Base-by-base conservation (phyloP, 2,888 invertebrate genomes). In the Dryadula phaetusa region DNA sequence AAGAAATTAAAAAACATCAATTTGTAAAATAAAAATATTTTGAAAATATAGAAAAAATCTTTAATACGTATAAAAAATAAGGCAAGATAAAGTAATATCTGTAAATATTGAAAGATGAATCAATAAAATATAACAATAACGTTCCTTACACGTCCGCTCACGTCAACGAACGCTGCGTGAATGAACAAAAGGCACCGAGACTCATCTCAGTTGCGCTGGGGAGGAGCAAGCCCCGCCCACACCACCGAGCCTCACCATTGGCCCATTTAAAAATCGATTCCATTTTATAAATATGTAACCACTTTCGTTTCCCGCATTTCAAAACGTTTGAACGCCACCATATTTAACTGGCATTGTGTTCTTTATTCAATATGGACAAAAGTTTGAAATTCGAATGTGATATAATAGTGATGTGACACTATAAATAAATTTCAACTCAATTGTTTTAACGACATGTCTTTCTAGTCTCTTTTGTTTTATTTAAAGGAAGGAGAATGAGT, bases 211-310 rank as follows among this genome's bases (percentile, higher is more conserved):
- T 86, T 76, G 79, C 73, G 80, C 83, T 70, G 79, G 90, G 89
- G 89, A 82, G 89, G 88, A 79, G 89, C 87, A 77, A 80, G 76
- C 75, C 85, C 90, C 91, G 91, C 91, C 91, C 86, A 83, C 82
- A 73, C 72, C 78, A 82, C 78, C 80, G 78, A 83, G 87, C 82
- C 75, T 79, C 71, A 76, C 87, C 85, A 92, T 92, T 92, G 92
- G 92, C 85, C 81, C 86, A 84, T 89, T 90, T 90, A 88, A 92
- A 92, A 92, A 92, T 92, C 92, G 92, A 92, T 92, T 91, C 87
- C 90, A 88, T 91, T 92, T 91, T 90, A 91, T 92, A 92, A 92
- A 92, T 92, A 92, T 92, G 90, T 91, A 91, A 91, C 91, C 90
- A 85, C 88, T 91, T 90, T 85, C 83, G 70, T 81, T 85, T 79